Conservation (phyloP, 2,797 vertebrate species). For the Mus minutoides region DNA sequence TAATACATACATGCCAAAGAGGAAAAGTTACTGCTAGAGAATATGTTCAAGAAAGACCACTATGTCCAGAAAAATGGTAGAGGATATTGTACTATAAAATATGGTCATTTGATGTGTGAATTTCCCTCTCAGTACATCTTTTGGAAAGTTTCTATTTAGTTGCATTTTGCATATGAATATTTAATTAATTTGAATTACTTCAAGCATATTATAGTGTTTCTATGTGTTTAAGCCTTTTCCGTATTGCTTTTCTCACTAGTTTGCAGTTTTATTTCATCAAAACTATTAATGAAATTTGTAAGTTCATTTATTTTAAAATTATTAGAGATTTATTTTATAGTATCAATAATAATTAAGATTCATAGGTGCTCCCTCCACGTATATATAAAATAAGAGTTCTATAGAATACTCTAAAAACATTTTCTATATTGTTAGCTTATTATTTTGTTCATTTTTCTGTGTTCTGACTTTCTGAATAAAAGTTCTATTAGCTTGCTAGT, state of each 20-base stretch:
- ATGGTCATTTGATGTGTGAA: not conserved
- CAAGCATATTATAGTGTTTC: not conserved
- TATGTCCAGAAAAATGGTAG: not conserved
- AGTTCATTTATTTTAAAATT: not conserved
- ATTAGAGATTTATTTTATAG: not conserved
- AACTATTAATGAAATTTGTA: not conserved
- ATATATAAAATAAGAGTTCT: not conserved
- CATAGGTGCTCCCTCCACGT: not conserved
- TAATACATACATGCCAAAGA: not conserved
- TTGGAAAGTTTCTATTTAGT: not conserved
- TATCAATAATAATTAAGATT: no score
- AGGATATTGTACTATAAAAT: not conserved
- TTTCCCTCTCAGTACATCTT: not conserved
- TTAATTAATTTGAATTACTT: not conserved
- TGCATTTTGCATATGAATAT: not conserved
- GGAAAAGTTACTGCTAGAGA: not conserved
- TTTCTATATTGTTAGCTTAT: not conserved
- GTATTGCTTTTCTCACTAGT: not conserved
- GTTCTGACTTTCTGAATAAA: not conserved
- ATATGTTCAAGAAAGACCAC: not conserved
- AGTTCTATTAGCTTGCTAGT: not conserved
- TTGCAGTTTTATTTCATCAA: not conserved
- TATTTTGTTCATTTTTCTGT: not conserved
- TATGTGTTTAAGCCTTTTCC: not conserved
- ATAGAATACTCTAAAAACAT: not conserved